Base-by-base conservation (phyloP, 2,113 vertebrate species). In the Falco punctatus region DNA sequence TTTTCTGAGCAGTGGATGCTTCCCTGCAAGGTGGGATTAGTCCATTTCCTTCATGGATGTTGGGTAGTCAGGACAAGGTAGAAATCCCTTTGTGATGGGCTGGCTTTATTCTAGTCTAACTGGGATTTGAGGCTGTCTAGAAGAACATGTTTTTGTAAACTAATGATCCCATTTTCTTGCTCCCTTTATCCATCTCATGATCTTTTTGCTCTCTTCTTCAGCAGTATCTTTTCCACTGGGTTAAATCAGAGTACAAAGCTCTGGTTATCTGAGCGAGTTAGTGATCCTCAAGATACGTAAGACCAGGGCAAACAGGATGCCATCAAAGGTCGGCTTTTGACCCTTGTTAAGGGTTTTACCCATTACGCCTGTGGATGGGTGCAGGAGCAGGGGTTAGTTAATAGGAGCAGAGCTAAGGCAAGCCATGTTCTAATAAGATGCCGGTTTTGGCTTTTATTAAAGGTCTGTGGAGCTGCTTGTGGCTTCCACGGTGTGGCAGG, bases 231-330 rank as follows among this genome's bases (percentile, higher is more conserved):
- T 88, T 40, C 32, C 55, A 11, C 15, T 4, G 46, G 66, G 46
- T 66, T 71, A 79, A 86, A 88, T 81, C 92, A 81, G 75, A 96
- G 95, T 4, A 69, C 69, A 87, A 32, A 66, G 86, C 88, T 91
- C 27, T n/a, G 73, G 69, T 57, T 85, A 4, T 64, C n/a, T 3
- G 65, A 38, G 54, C 8, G n/a, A 35, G 48, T 67, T 19, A 72
- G 86, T 21, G 66, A 64, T 52, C 35, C 81, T 51, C 33, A 11
- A n/a, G 69, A 5, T 72, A 38, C 42, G 57, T 1, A 14, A 57
- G 51, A 7, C 48, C 1, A 2, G 83, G 44, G 81, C 24, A 80
- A 21, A 80, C 27, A 52, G 58, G 48, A 17, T 48, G 57, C 49
- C 61, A 91, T 92, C 80, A 79, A 75, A 79, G 44, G 72, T 11